phyloP scores from a whole-genome alignment of 1,140 invertebrate genomes.

The Melanaphis sacchari region DNA sequence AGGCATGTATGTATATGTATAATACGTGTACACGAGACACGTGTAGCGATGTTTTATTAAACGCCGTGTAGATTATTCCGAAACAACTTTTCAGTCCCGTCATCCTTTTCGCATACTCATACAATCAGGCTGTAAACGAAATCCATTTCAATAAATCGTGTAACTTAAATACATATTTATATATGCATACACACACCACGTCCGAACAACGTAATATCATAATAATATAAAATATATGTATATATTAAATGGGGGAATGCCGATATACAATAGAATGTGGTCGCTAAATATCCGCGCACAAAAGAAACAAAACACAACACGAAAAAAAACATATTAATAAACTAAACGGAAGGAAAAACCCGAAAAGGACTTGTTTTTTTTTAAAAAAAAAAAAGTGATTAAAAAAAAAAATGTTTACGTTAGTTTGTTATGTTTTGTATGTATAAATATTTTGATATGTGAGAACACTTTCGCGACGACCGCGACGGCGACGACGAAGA shows the following conservation, averaged over 20 bases:
- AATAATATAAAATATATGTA: not conserved
- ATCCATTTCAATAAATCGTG: conserved; percentile 23
- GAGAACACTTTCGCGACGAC: not conserved
- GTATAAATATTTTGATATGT: not conserved
- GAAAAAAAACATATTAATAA: conserved; percentile 8
- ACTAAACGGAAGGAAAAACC: not conserved
- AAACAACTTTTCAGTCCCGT: not conserved
- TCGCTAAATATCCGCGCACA: conserved; percentile 9
- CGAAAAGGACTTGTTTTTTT: not conserved
- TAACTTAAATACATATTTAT: not conserved
- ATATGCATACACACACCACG: not conserved
- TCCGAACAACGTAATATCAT: not conserved
- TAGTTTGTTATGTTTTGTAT: not conserved
- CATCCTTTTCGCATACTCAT: not conserved
- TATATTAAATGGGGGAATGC: not conserved
- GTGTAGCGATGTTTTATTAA: not conserved
- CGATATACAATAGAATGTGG: not conserved
- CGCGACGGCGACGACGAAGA: not conserved
- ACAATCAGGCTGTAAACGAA: not conserved
- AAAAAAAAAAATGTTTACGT: not conserved
- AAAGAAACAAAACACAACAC: conserved; percentile 2
- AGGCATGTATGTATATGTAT: not conserved
- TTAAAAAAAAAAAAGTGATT: not conserved
- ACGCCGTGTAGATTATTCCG: not conserved
- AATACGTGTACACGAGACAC: not conserved